Conservation (phyloP, 2,797 vertebrate genomes). For the Sebastes itinus region DNA sequence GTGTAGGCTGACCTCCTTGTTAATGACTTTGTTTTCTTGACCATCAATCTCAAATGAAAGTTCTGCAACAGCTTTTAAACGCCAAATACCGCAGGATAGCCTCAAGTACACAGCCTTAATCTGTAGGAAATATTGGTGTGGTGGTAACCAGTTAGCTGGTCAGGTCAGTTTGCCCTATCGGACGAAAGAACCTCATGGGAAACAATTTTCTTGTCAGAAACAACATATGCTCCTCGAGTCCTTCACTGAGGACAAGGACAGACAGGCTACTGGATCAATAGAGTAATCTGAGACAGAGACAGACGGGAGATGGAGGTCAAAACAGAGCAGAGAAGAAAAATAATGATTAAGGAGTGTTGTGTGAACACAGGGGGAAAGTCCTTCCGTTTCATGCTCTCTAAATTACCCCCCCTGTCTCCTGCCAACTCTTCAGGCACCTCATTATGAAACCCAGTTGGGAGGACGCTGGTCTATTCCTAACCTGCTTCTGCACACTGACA, state of each 20-base stretch:
- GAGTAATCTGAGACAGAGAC: slow-evolving; percentile 15
- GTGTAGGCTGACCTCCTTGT: background rate
- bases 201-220: slow-evolving; percentile 47
- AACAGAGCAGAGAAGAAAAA: slow-evolving; percentile 17
- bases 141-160: background rate
- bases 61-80: background rate
- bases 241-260: slow-evolving; percentile 39
- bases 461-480: slow-evolving; percentile 36
- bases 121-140: background rate
- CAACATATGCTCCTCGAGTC: slow-evolving; percentile 18
- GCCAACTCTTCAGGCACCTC: slow-evolving; percentile 68
- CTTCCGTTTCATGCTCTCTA: slow-evolving; percentile 60
- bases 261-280: slow-evolving; percentile 44
- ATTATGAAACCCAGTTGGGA: slow-evolving; percentile 69
- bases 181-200: slow-evolving; percentile 37
- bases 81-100: background rate
- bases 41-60: background rate
- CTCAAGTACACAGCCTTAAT: background rate
- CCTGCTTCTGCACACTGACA: slow-evolving; percentile 27
- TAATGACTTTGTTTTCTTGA: background rate
- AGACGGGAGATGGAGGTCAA: slow-evolving; percentile 5
- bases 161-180: background rate
- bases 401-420: slow-evolving; percentile 60
- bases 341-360: slow-evolving; percentile 42
- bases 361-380: slow-evolving; percentile 54